These are phyloP conservation scores for Mamestra configurata DNA, from an alignment of 1,140 invertebrate species.

Conservation along the genomic window DNA sequence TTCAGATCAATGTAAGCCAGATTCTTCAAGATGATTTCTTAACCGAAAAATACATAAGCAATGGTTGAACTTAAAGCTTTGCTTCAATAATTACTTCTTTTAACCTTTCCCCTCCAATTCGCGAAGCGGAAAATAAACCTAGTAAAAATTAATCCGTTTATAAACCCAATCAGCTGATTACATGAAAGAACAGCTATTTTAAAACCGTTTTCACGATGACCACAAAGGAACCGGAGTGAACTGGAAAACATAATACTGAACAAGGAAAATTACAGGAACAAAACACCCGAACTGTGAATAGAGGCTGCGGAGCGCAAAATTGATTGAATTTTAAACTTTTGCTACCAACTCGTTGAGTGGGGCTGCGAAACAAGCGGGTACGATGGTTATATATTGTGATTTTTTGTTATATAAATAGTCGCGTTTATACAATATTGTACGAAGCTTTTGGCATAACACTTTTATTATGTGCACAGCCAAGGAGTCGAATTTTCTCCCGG, in stretches of 20 bases:
- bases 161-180: constrained; percentile 39
- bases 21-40: no score
- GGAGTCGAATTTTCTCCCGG: no score
- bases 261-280: constrained; percentile 54
- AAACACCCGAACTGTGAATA: constrained; percentile 63
- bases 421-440: no score
- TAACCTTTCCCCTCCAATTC: not conserved
- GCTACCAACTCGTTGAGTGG: constrained; percentile 46
- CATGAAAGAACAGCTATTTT: not conserved
- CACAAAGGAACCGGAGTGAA: constrained; percentile 25
- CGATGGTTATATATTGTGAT: not conserved
- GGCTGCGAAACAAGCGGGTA: constrained; percentile 29
- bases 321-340: constrained; percentile 75
- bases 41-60: no score
- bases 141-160: not conserved
- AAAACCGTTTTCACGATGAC: constrained; percentile 25
- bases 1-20: no score
- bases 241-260: constrained; percentile 30
- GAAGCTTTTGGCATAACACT: no score
- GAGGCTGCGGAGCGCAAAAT: constrained; percentile 65
- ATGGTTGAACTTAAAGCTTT: not conserved
- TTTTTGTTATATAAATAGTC: no score
- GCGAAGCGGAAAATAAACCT: not conserved
- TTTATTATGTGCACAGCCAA: no score
- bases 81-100: not conserved